Evolutionary conservation across 1,140 invertebrate species (phyloP).

Genomic region (Sarcophaga bullata): DNA sequence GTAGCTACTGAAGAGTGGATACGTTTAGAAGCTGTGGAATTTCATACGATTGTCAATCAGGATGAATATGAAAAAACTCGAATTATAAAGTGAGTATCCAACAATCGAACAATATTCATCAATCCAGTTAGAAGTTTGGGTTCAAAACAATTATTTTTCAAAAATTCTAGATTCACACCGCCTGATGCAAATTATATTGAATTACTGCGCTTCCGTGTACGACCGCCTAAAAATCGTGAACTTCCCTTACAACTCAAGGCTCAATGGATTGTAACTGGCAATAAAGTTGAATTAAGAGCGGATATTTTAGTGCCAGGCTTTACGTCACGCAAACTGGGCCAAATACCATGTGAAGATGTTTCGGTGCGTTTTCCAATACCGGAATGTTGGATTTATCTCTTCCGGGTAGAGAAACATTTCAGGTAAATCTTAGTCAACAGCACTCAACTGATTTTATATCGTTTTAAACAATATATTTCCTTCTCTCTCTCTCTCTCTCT

Average conservation of each 20-base stretch:
- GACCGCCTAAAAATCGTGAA: conserved; percentile 96
- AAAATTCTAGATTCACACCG: conserved; percentile 84
- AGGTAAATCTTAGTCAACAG: conserved; percentile 68
- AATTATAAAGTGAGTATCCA: conserved; percentile 82
- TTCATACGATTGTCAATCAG: conserved; percentile 93
- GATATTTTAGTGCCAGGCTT: conserved; percentile 97
- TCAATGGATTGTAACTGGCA: conserved; percentile 85
- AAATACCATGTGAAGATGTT: conserved; percentile 97
- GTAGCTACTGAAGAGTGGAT: conserved; percentile 99
- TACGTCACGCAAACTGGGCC: conserved; percentile 91
- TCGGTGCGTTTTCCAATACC: conserved; percentile 97
- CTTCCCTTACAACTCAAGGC: conserved; percentile 95
- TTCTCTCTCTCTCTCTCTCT: too few species aligned
- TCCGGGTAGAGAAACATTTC: conserved; percentile 98
- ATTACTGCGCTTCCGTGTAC: conserved; percentile 94
- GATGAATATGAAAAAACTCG: conserved; percentile 91
- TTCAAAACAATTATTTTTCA: neutral
- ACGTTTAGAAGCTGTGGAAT: conserved; percentile 91
- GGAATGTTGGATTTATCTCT: conserved; percentile 99
- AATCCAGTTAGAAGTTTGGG: neutral
- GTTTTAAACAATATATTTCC: too few species aligned
- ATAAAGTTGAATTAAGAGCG: conserved; percentile 90
- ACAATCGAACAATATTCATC: too few species aligned
- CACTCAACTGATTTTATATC: too few species aligned
- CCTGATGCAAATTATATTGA: conserved; percentile 99